phyloP scores from a whole-genome alignment of 2,797 vertebrate species.

The Odontamblyopus lacepedii region DNA sequence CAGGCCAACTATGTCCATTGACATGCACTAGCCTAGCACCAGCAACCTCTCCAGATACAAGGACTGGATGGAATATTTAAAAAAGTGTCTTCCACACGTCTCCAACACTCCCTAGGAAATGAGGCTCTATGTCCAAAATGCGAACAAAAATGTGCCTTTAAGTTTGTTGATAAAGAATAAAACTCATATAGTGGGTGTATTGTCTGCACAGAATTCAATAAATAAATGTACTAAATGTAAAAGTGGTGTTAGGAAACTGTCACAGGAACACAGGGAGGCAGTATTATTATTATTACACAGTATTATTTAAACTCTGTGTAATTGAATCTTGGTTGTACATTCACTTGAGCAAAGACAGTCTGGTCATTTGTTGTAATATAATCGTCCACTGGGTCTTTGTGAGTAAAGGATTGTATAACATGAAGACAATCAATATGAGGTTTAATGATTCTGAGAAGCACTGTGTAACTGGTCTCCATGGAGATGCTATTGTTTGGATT shows the following conservation, averaged over 20 bases:
- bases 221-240: not conserved
- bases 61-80: too few relatives aligned
- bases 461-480: too few relatives aligned
- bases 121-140: too few relatives aligned
- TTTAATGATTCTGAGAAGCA: not conserved
- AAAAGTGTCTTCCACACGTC: too few relatives aligned
- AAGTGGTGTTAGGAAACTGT: not conserved
- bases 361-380: constrained; percentile 1
- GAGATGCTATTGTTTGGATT: too few relatives aligned
- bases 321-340: not conserved
- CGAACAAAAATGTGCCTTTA: too few relatives aligned
- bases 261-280: not conserved
- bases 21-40: too few relatives aligned
- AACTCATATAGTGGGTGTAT: too few relatives aligned
- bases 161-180: too few relatives aligned
- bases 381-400: constrained; percentile 17
- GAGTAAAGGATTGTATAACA: constrained; percentile 25
- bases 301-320: constrained; percentile 8
- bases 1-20: too few relatives aligned
- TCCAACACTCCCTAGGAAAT: too few relatives aligned
- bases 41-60: too few relatives aligned
- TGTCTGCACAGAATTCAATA: constrained; percentile 1
- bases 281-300: not conserved
- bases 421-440: constrained; percentile 6
- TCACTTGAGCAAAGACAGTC: constrained; percentile 6